Base-by-base conservation (phyloP, 2,113 vertebrate genomes). In the Archocentrus centrarchus region DNA sequence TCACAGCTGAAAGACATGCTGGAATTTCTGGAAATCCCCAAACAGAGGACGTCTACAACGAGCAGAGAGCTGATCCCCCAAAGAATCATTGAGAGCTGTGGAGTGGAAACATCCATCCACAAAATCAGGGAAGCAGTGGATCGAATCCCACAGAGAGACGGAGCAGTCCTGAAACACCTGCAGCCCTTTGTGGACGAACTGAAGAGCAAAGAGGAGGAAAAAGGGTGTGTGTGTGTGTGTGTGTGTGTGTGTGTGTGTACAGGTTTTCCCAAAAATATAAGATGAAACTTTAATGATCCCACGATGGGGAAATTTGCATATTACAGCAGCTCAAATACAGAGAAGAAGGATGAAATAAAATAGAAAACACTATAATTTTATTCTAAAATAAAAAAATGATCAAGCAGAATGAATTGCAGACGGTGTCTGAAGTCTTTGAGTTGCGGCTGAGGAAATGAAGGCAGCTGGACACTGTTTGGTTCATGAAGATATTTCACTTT, bases 111-210 rank as follows among this genome's bases (percentile, higher is more conserved):
- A 1, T 88, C 86, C 0, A 47, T 85, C 5, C 7, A 3, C 22
- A n/a, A 0, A 1, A 37, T 88, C 0, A 0, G 8, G 2, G 3
- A 24, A 1, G 10, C 14, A 0, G 44, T 86, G 20, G 10, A 14
- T 0, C 0, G 1, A 11, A 70, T 89, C 5, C 76, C 80, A 1
- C 76, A 83, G 47, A 80, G 2, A 2, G 87, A 83, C 58, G 0
- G 2, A 1, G 2, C 0, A 1, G 37, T 88, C 24, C 83, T 75
- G 66, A 10, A 13, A 1, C 80, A n/a, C 3, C 76, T 88, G 39
- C 22, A 17, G 2, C 87, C 83, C 24, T 76, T 79, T 68, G 63
- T 85, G 22, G 44, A 84, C 6, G 11, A 20, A 17, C 57, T 63
- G 55, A 37, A 5, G 27, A 17, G 11, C 18, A 14, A 37, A 57